Evolutionary conservation across 1,140 invertebrate species (phyloP).

Genomic region (Centruroides sculpturatus): DNA sequence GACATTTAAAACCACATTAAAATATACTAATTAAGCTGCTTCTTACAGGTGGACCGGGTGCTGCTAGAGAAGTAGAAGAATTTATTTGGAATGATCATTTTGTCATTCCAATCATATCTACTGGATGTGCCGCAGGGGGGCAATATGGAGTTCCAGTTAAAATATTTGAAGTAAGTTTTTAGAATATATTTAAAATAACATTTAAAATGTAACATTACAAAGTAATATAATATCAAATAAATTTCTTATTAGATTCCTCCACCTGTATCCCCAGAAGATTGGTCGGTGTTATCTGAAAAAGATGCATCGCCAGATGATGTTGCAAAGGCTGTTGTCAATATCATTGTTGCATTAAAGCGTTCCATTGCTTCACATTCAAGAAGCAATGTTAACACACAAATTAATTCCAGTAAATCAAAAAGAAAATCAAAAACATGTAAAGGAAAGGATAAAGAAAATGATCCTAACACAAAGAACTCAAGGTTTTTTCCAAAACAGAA

Average conservation of each 20-base stretch:
- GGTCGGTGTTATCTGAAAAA: conserved; percentile 21
- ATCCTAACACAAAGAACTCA: too few species aligned
- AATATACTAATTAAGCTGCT: conserved; percentile 23
- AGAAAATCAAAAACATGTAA: too few species aligned
- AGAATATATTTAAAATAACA: too few species aligned
- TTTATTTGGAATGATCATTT: conserved; percentile 31
- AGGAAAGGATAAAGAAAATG: too few species aligned
- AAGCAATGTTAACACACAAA: too few species aligned
- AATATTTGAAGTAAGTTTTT: conserved; percentile 23
- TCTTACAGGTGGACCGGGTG: conserved; percentile 26
- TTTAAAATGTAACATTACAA: too few species aligned
- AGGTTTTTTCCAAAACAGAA: too few species aligned
- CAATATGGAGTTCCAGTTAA: conserved; percentile 24
- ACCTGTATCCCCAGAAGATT: conserved; percentile 23
- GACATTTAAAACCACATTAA: too few species aligned
- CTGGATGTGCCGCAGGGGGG: conserved; percentile 26
- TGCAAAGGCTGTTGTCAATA: conserved; percentile 23
- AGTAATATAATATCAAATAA: too few species aligned
- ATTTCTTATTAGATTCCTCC: conserved; percentile 1
- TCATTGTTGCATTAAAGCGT: conserved; percentile 19
- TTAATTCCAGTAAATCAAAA: too few species aligned
- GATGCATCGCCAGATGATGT: conserved; percentile 20
- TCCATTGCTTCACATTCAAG: conserved; percentile 13
- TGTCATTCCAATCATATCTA: conserved; percentile 28
- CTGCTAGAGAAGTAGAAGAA: conserved; percentile 28